phyloP scores from a whole-genome alignment of 2,888 invertebrate genomes.

The Agonopterix heracliana region DNA sequence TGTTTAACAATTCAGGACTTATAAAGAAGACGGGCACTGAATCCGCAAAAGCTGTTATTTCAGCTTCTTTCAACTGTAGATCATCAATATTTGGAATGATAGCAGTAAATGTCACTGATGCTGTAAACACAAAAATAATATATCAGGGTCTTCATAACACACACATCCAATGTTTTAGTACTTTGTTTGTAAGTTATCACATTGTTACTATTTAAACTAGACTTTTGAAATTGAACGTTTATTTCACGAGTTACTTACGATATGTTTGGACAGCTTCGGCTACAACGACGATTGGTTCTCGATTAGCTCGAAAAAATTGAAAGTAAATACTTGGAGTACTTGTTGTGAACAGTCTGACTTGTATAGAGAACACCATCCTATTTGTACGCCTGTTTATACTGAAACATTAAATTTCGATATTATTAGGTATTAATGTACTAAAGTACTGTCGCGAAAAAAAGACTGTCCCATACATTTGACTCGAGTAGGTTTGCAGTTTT shows the following conservation, averaged over 20 bases:
- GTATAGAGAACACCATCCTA: slow-evolving; percentile 2
- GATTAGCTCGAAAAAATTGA: not conserved
- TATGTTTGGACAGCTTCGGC: too few relatives aligned
- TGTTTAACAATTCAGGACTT: not conserved
- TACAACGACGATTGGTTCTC: slow-evolving; percentile 2
- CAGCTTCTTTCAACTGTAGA: slow-evolving; percentile 13
- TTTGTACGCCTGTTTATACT: slow-evolving; percentile 2
- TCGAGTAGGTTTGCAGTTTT: too few relatives aligned
- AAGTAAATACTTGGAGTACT: not conserved
- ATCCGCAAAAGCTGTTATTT: not conserved
- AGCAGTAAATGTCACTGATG: slow-evolving; percentile 9
- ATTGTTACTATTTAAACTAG: too few relatives aligned
- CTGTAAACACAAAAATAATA: slow-evolving; percentile 3
- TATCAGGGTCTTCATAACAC: too few relatives aligned
- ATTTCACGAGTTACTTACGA: too few relatives aligned
- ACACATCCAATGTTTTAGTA: too few relatives aligned
- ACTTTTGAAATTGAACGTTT: too few relatives aligned
- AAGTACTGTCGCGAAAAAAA: too few relatives aligned
- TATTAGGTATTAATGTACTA: too few relatives aligned
- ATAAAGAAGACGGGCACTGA: not conserved
- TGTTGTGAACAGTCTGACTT: not conserved
- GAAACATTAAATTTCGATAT: slow-evolving; percentile 11
- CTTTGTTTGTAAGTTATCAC: too few relatives aligned
- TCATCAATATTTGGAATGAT: slow-evolving; percentile 13
- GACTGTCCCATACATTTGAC: too few relatives aligned